phyloP scores from a whole-genome alignment of 2,113 vertebrate species.

The Mormyrus lacerda region DNA sequence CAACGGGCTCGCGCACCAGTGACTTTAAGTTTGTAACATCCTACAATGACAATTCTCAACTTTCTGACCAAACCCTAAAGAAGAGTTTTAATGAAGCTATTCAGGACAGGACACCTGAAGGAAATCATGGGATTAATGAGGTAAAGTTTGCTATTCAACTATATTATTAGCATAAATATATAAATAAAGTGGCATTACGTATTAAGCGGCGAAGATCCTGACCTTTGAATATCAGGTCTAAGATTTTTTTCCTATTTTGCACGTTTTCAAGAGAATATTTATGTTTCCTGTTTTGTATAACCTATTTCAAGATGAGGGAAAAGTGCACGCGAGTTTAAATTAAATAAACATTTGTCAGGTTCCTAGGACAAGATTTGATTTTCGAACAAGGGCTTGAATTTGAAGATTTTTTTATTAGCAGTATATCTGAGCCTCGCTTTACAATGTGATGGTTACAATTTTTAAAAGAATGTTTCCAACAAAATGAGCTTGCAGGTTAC shows the following conservation, averaged over 20 bases:
- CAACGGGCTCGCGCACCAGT: slow-evolving; percentile 6
- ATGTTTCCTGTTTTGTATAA: neutral
- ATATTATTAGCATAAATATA: neutral
- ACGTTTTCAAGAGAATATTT: neutral
- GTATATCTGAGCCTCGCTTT: neutral
- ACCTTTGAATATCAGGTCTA: too few relatives aligned
- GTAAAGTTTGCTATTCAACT: neutral
- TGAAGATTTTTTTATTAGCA: neutral
- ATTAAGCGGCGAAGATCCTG: neutral
- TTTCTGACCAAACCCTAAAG: slow-evolving; percentile 36
- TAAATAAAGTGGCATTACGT: neutral
- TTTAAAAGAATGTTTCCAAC: neutral
- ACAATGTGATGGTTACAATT: neutral
- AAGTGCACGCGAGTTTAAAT: neutral
- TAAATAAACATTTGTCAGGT: neutral
- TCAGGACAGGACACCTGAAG: slow-evolving; percentile 17
- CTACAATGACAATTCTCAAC: slow-evolving; percentile 47
- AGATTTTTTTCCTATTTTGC: neutral
- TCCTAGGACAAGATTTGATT: too few relatives aligned
- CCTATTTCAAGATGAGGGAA: neutral
- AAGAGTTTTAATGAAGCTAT: slow-evolving; percentile 27
- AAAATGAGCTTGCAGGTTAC: neutral
- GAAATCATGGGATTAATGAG: neutral
- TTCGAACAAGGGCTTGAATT: too few relatives aligned
- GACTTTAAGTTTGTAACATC: slow-evolving; percentile 50